These are phyloP conservation scores for Diorhabda elongata DNA, from an alignment of 1,140 invertebrate genomes.

Conservation along the genomic window DNA sequence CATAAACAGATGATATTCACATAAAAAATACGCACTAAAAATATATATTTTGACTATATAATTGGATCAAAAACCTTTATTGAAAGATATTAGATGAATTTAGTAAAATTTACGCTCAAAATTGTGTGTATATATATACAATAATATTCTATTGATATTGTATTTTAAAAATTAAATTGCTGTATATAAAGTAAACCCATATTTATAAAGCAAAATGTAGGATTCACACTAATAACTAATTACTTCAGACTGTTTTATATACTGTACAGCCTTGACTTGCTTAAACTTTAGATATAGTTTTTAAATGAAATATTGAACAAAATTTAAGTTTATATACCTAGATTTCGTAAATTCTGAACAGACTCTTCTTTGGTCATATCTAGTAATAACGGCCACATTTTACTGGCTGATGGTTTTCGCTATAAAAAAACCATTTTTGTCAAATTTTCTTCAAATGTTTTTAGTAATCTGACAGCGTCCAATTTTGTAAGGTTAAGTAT, in stretches of 20 bases:
- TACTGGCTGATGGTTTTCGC: constrained; percentile 24
- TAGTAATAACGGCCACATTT: constrained; percentile 67
- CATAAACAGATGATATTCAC: no score
- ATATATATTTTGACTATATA: no score
- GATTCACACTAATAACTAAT: not conserved
- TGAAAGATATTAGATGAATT: no score
- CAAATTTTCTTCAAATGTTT: not conserved
- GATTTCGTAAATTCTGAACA: constrained; percentile 75
- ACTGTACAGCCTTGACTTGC: no score
- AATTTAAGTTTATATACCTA: constrained; percentile 58
- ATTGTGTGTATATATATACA: no score
- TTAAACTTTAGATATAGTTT: not conserved
- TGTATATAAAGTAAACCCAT: no score
- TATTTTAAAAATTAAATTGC: no score
- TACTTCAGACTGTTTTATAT: not conserved
- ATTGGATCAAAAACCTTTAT: no score
- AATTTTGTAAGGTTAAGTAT: constrained; percentile 9
- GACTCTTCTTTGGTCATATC: constrained; percentile 82
- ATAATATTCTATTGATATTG: no score
- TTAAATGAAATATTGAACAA: constrained; percentile 1
- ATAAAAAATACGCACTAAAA: no score
- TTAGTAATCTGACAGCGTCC: constrained; percentile 4
- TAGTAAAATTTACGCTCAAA: no score
- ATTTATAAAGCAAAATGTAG: no score
- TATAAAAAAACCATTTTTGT: not conserved